These are phyloP conservation scores for Tipula helvola DNA, from an alignment of 2,888 invertebrate genomes.

Conservation along the genomic window DNA sequence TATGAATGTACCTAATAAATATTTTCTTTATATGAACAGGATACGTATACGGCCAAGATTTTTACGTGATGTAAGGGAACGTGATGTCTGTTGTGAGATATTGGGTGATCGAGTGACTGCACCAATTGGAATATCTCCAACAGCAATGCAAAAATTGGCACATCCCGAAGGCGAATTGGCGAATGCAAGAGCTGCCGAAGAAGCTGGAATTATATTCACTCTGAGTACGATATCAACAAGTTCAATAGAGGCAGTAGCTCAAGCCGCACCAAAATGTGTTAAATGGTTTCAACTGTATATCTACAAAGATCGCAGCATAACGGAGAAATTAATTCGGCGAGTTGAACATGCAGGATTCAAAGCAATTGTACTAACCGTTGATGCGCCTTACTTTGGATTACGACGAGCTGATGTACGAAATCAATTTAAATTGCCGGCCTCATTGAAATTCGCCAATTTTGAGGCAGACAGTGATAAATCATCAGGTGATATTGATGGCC, in stretches of 20 bases:
- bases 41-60: constrained; percentile 66
- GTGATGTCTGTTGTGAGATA: constrained; percentile 47
- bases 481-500: constrained; percentile 23
- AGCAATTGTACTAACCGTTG: constrained; percentile 78
- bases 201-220: constrained; percentile 61
- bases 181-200: constrained; percentile 71
- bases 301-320: constrained; percentile 70
- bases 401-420: constrained; percentile 72
- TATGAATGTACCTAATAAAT: background rate
- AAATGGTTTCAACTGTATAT: constrained; percentile 93
- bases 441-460: constrained; percentile 77
- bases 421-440: constrained; percentile 66
- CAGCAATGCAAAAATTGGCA: constrained; percentile 87
- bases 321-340: constrained; percentile 54
- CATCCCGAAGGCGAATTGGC: constrained; percentile 80
- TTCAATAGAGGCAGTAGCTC: constrained; percentile 77
- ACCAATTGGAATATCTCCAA: constrained; percentile 74
- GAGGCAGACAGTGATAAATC: constrained; percentile 25
- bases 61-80: constrained; percentile 55
- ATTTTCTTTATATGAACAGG: constrained; percentile 11
- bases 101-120: constrained; percentile 53
- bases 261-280: constrained; percentile 56
- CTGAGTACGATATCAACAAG: constrained; percentile 77
- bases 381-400: constrained; percentile 77
- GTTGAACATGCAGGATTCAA: constrained; percentile 77